Base-by-base conservation (phyloP, 2,888 invertebrate genomes). In the Eilema sororculum region DNA sequence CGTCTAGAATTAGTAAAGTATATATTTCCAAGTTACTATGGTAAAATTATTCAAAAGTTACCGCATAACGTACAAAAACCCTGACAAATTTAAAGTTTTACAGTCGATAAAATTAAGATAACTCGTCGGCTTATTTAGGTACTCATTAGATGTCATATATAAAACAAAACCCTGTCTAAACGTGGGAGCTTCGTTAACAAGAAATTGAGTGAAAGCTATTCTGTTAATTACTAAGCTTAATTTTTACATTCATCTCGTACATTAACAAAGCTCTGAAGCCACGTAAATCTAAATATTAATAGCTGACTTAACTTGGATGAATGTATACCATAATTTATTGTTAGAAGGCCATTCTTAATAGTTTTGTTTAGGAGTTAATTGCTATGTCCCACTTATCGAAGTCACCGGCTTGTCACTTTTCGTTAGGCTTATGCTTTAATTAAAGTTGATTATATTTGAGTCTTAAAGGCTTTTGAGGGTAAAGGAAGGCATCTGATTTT, bases 321-420 rank as follows among this genome's bases (percentile, higher is more conserved):
- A 71, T 74, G 65, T 71, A 69, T 73, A 72, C 69, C 74, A 78
- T 74, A 71, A 70, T 78, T 77, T 73, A 80, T 78, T 68, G 57
- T 33, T 71, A 72, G 58, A 76, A 78, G 72, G 74, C 70, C 71
- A 59, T 71, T 78, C 77, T 74, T 79, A 83, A 84, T 81, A 80
- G 81, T 82, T 83, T 82, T 74, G 77, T 80, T 81, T 75, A 76
- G 75, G 73, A 67, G 73, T 81, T 84, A 80, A 85, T 84, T 82
- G 78, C 77, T 77, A 10, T 69, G 80, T 68, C 71, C 77, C 74
- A 76, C 72, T 82, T 82, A 75, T 73, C 46, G 68, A 69, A 79
- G 63, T 33, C 65, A 65, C 52, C 60, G 65, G 72, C 58, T 64
- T 75, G 68, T 28, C 63, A 65, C 58, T 65, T 65, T 67, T 28